Percentiles rank a stretch among this genome's conserved stretches.
phyloP scores from a whole-genome alignment of 1,140 invertebrate species.

The Plutomurus gul region DNA sequence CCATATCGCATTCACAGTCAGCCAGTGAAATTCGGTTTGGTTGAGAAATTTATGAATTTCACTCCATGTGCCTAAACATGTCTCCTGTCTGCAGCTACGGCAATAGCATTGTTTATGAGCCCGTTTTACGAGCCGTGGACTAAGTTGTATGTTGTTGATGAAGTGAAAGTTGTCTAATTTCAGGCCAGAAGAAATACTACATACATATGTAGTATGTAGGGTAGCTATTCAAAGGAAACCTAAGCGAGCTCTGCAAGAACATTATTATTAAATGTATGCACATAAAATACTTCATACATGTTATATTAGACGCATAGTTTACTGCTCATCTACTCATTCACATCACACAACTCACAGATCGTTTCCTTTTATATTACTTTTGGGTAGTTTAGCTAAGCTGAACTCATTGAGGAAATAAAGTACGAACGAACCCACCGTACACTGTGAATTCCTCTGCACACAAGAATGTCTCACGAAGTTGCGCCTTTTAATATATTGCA shows the following conservation, averaged over 20 bases:
- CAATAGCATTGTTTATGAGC: slow-evolving; percentile 32
- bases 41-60: slow-evolving; percentile 37
- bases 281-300: slow-evolving; percentile 8
- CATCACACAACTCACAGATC: no score
- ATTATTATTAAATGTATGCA: slow-evolving; percentile 23
- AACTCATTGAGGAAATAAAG: not conserved
- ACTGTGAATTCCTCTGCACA: not conserved
- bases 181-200: not conserved
- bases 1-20: not conserved
- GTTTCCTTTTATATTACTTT: not conserved
- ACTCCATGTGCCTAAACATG: slow-evolving; percentile 8
- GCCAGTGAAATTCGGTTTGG: slow-evolving; percentile 8
- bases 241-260: no score
- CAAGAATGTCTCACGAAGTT: not conserved
- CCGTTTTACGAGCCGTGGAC: slow-evolving; percentile 21
- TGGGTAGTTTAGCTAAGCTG: not conserved
- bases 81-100: slow-evolving; percentile 8
- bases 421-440: not conserved
- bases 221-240: no score
- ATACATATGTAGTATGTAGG: not conserved
- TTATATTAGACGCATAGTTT: slow-evolving; percentile 15
- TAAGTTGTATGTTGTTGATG: slow-evolving; percentile 32
- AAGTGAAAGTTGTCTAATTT: slow-evolving; percentile 35
- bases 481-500: not conserved
- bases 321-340: not conserved